phyloP scores from a whole-genome alignment of 2,797 vertebrate species.

The Schizothorax lantsangensis region DNA sequence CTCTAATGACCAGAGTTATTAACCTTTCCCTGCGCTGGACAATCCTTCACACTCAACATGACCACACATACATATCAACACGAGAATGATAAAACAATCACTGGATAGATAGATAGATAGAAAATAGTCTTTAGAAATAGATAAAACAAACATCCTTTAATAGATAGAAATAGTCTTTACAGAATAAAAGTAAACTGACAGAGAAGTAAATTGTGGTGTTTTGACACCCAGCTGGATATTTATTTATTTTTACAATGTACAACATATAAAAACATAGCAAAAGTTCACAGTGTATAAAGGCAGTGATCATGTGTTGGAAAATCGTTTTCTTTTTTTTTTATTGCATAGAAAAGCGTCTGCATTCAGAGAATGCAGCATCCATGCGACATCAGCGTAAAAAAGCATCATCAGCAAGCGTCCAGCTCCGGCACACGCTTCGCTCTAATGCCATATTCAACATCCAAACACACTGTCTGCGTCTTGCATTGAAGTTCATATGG shows the following conservation, averaged over 20 bases:
- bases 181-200: not conserved
- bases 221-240: conserved; percentile 67
- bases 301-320: conserved; percentile 75
- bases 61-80: not conserved
- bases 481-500: not conserved
- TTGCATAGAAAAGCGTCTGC: conserved; percentile 53
- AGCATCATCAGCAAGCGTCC: not conserved
- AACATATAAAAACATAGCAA: conserved; percentile 87
- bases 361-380: conserved; percentile 37
- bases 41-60: not conserved
- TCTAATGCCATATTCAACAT: conserved; percentile 4
- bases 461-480: not conserved
- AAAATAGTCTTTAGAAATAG: no score
- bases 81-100: not conserved
- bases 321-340: conserved; percentile 14
- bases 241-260: conserved; percentile 82
- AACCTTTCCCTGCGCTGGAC: not conserved
- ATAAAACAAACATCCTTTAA: no score
- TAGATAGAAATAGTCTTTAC: not conserved
- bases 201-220: not conserved
- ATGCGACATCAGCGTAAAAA: conserved; percentile 36
- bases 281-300: conserved; percentile 85
- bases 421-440: not conserved
- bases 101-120: conserved; percentile 11
- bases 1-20: conserved; percentile 1